These are phyloP conservation scores for Eleginops maclovinus DNA, from an alignment of 2,113 vertebrate genomes.

Conservation along the genomic window DNA sequence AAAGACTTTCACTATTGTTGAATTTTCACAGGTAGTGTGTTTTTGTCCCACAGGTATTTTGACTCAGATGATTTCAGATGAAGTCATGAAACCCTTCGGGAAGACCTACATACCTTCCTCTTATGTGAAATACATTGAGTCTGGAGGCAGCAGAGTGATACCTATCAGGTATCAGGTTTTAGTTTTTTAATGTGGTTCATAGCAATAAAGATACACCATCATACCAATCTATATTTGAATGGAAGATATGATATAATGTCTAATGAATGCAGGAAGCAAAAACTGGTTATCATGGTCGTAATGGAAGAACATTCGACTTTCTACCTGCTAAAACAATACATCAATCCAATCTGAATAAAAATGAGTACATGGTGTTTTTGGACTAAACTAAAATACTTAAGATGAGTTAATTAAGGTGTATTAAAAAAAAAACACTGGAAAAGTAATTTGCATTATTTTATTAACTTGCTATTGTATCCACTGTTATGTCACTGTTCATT, in stretches of 20 bases:
- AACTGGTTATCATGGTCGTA: background rate
- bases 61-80: conserved; percentile 80
- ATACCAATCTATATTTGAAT: background rate
- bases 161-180: conserved; percentile 83
- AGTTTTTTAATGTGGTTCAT: background rate
- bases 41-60: conserved; percentile 79
- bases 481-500: background rate
- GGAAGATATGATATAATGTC: background rate
- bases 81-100: conserved; percentile 79
- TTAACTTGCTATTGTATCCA: background rate
- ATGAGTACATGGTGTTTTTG: background rate
- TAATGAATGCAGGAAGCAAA: background rate
- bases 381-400: background rate
- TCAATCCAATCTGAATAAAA: background rate
- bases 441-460: background rate
- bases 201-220: background rate
- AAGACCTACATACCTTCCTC: conserved; percentile 83
- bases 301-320: background rate
- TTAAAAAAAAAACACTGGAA: background rate
- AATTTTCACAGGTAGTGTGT: background rate
- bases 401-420: background rate
- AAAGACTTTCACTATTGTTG: background rate
- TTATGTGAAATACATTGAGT: conserved; percentile 87
- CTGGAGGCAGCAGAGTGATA: conserved; percentile 84
- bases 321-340: background rate